Base-by-base conservation (phyloP, 2,797 vertebrate species). In the Emydoidea blandingii region DNA sequence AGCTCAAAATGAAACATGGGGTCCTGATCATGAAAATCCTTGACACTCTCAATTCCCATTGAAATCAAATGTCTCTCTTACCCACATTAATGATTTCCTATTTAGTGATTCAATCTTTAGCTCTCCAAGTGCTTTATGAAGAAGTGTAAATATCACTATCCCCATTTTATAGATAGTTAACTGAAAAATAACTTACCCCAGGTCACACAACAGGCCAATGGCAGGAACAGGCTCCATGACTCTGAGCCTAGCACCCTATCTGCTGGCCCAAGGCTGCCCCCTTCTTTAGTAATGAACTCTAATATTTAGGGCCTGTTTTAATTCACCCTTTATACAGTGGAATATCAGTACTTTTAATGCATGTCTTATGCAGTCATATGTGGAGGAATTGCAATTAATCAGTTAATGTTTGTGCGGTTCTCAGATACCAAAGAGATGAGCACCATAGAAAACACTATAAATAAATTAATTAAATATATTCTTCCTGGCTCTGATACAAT, bases 161-260 rank as follows among this genome's bases (percentile, higher is more conserved):
- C 7, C 93, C 92, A 92, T 94, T 72, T 94, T 96, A 91, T 86
- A 95, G 87, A 76, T 91, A 79, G 19, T 89, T 81, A 97, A 95
- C 78, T 80, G 81, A 85, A 87, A 87, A 81, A 96, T 91, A 29
- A 96, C 86, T 65, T 90, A 50, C 12, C 25, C 49, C 89, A 96
- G 93, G 92, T 96, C 93, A 57, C 3, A 0, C 15, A 96, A 95
- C 21, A 97, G 94, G 91, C 95, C 89, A 96, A 62, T 87, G 82
- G 37, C 94, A 97, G 94, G 95, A 97, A 95, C 56, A 91, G 72
- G 52, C 37, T 74, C 94, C 82, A 62, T 76, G 54, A 84, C 74
- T 81, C 79, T 81, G 52, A 76, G 47, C 72, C 82, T 95, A 83
- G 95, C 88, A 93, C 79, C 31, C 84, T 53, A 23, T 29, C 87